phyloP scores from a whole-genome alignment of 2,797 vertebrate genomes.

The Melanogrammus aeglefinus region DNA sequence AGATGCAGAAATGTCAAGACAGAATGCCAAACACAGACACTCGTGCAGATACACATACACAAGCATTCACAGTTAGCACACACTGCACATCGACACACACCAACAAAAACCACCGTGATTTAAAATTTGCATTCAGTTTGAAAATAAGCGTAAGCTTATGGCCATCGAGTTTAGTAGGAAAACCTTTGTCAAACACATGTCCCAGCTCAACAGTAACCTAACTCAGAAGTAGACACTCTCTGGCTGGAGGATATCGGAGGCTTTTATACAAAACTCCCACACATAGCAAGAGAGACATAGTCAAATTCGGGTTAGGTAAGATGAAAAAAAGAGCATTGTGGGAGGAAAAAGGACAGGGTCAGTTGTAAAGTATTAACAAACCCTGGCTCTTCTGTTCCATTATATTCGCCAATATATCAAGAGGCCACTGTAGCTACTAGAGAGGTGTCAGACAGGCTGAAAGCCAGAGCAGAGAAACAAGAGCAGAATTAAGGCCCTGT shows the following conservation, averaged over 20 bases:
- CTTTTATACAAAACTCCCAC: background rate
- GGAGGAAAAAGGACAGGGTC: slow-evolving; percentile 3
- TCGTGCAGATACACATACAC: background rate
- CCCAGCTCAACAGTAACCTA: background rate
- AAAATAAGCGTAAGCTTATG: background rate
- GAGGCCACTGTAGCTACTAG: background rate
- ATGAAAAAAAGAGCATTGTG: slow-evolving; percentile 4
- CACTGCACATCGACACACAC: background rate
- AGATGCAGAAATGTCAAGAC: slow-evolving; percentile 24
- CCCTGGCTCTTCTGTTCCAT: background rate
- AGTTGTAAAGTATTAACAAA: background rate
- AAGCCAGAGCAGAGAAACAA: background rate
- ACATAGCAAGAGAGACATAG: background rate
- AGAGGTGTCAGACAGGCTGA: background rate
- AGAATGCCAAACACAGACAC: background rate
- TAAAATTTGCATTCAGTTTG: background rate
- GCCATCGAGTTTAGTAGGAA: background rate
- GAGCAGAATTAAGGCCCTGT: background rate
- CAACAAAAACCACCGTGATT: background rate
- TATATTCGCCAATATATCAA: background rate
- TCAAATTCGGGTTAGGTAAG: background rate
- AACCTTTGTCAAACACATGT: background rate
- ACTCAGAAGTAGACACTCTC: background rate
- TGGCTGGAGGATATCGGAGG: background rate
- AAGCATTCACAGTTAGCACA: background rate